Percentiles rank a stretch among this genome's conserved stretches.
These are phyloP conservation scores for Myzus persicae DNA, from an alignment of 1,140 invertebrate species.

Conservation along the genomic window DNA sequence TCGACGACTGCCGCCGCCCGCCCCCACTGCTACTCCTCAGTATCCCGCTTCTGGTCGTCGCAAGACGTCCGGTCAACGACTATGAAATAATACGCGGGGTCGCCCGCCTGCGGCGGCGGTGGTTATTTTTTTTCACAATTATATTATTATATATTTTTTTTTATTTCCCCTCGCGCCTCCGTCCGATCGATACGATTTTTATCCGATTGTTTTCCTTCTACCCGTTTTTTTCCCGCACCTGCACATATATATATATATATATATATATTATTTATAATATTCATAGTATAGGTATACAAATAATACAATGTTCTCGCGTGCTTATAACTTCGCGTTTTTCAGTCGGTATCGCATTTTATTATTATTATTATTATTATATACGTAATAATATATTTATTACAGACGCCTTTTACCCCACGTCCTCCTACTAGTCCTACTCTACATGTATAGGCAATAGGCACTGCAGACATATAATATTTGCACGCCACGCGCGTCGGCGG, in stretches of 20 bases:
- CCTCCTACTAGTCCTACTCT: not conserved
- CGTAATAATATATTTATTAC: not conserved
- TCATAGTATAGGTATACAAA: not conserved
- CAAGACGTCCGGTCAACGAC: conserved; percentile 20
- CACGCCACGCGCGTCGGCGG: not conserved
- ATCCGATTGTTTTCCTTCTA: not conserved
- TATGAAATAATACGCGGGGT: conserved; percentile 5
- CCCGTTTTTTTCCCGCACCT: not conserved
- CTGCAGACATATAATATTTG: not conserved
- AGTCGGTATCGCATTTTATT: not conserved
- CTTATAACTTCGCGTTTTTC: not conserved
- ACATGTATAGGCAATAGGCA: too few species aligned
- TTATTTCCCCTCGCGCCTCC: not conserved
- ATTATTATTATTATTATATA: not conserved
- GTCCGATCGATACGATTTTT: not conserved
- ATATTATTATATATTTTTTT: not conserved
- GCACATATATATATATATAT: not conserved
- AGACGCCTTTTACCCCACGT: not conserved
- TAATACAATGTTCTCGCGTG: not conserved
- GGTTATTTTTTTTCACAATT: not conserved
- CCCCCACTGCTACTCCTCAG: not conserved
- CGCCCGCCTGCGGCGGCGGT: not conserved
- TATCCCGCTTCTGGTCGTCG: not conserved
- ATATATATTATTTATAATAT: not conserved
- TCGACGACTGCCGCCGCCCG: not conserved